A percentile compares a stretch with the other conserved stretches of the same genome.
Evolutionary conservation across 2,113 vertebrate species (phyloP).

Genomic region (Forbesichthys papilliferus): DNA sequence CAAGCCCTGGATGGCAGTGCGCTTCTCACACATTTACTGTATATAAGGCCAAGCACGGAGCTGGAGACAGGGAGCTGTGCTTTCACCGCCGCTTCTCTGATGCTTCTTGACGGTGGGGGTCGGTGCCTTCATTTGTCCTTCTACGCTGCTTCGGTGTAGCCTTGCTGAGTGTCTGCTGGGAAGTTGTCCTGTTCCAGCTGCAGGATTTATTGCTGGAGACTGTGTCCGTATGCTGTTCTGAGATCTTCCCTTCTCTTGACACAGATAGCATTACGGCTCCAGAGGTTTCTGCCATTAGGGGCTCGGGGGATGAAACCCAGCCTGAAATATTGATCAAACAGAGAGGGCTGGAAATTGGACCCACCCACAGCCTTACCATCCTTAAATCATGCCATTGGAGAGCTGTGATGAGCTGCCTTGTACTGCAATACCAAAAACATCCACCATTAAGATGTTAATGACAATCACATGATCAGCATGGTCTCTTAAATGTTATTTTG

Average conservation of each 20-base stretch:
- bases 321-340: conserved; percentile 93
- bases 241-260: conserved; percentile 79
- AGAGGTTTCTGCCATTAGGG: conserved; percentile 93
- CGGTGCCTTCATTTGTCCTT: conserved; percentile 30
- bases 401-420: conserved; percentile 26
- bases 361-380: conserved; percentile 68
- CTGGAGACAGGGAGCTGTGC: conserved; percentile 59
- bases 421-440: conserved; percentile 7
- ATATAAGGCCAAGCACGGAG: conserved; percentile 63
- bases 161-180: conserved; percentile 51
- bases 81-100: conserved; percentile 61
- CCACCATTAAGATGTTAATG: conserved; percentile 13
- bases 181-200: conserved; percentile 67
- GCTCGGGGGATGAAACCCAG: conserved; percentile 92
- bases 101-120: conserved; percentile 26
- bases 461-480: too few relatives aligned
- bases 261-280: conserved; percentile 95
- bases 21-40: conserved; percentile 45
- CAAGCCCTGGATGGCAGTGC: conserved; percentile 68
- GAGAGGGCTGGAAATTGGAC: conserved; percentile 88
- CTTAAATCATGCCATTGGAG: conserved; percentile 46
- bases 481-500: too few relatives aligned
- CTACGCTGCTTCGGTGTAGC: conserved; percentile 41
- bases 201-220: conserved; percentile 79
- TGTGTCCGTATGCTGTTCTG: conserved; percentile 77